These are phyloP conservation scores for Venustoraphidia nigricollis DNA, from an alignment of 2,888 invertebrate species.

Conservation along the genomic window DNA sequence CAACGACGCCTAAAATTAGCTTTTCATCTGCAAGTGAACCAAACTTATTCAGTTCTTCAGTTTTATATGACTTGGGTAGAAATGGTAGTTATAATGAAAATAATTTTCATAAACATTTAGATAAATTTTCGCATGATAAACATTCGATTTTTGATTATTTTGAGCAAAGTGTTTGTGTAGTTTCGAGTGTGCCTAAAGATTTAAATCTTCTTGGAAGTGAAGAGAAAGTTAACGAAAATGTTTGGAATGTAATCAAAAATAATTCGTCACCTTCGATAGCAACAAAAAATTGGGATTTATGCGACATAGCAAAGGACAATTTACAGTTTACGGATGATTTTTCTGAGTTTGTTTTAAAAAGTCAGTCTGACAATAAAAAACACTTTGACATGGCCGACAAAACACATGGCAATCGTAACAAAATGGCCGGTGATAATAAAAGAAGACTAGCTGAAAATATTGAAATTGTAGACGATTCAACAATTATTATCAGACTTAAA, in stretches of 20 bases:
- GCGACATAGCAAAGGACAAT: constrained; percentile 18
- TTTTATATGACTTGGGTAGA: too few species aligned
- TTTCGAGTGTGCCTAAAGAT: constrained; percentile 47
- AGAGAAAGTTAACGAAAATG: constrained; percentile 12
- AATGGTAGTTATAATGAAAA: too few species aligned
- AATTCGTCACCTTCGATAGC: constrained; percentile 21
- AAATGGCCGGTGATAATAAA: neutral
- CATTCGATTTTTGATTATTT: constrained; percentile 12
- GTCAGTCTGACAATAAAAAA: neutral
- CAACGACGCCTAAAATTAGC: constrained; percentile 22
- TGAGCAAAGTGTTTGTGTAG: constrained; percentile 27
- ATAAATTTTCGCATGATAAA: too few species aligned
- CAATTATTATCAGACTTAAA: constrained; percentile 1
- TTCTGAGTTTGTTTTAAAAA: neutral
- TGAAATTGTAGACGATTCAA: neutral
- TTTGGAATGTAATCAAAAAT: constrained; percentile 12
- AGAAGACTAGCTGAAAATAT: neutral
- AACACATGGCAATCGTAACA: neutral
- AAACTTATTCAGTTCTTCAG: constrained; percentile 17
- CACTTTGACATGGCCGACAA: neutral
- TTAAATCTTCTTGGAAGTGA: constrained; percentile 39
- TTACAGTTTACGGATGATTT: neutral
- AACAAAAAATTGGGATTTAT: constrained; percentile 27
- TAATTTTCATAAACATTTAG: too few species aligned
- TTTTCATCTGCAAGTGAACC: constrained; percentile 26